These are phyloP conservation scores for Aphelenchoides fujianensis DNA, from an alignment of 1,140 invertebrate genomes.

Conservation along the genomic window DNA sequence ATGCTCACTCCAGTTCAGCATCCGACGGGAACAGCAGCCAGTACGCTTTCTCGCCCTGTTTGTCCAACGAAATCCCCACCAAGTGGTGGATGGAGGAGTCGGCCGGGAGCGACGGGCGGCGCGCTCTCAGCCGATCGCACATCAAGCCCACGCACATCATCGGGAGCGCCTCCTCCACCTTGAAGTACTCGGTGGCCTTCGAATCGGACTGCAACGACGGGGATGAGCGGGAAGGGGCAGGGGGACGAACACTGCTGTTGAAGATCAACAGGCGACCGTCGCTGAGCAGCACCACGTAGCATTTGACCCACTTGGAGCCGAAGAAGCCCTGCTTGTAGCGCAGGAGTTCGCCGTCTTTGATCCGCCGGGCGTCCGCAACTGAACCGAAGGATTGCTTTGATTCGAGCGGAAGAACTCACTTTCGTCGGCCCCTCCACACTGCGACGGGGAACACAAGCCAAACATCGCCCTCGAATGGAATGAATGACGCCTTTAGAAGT, in stretches of 20 bases:
- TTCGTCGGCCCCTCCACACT: not conserved
- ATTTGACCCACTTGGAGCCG: not conserved
- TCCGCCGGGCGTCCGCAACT: not conserved
- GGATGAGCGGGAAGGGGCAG: not conserved
- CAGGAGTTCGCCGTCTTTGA: conserved; percentile 1
- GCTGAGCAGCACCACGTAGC: not conserved
- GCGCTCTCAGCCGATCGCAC: not conserved
- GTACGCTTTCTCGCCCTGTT: not conserved
- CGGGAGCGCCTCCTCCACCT: not conserved
- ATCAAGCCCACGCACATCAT: conserved; percentile 3
- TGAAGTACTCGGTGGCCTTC: conserved; percentile 4
- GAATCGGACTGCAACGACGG: not conserved
- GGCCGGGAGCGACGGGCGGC: not conserved
- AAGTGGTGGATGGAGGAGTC: not conserved
- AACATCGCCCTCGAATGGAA: too few species aligned
- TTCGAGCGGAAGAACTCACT: conserved; percentile 1
- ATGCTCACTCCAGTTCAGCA: not conserved
- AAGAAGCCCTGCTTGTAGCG: not conserved
- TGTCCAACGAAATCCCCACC: not conserved
- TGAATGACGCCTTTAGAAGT: too few species aligned
- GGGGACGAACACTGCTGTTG: not conserved
- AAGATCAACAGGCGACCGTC: conserved; percentile 2
- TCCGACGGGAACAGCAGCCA: conserved; percentile 4
- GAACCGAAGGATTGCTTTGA: not conserved
- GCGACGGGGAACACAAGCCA: not conserved